A percentile compares a stretch with the other conserved stretches of the same genome.
Evolutionary conservation across 2,888 invertebrate species (phyloP).

Genomic region (Minunthozetes semirufus): DNA sequence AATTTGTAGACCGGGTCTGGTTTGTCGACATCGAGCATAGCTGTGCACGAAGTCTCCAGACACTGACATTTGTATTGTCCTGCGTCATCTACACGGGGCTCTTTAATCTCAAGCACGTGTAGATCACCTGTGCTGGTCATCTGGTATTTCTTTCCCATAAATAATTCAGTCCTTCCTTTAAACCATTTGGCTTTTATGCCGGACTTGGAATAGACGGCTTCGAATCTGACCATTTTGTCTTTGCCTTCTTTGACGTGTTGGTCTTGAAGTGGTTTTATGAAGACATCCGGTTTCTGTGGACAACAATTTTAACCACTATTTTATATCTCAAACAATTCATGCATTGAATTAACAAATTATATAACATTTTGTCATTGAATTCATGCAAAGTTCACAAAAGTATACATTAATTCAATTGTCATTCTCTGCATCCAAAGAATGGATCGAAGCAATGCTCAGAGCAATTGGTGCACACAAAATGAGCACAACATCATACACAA

Average conservation of each 20-base stretch:
- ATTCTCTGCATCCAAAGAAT: too few species aligned
- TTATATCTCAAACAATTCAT: neutral
- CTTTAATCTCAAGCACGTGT: slow-evolving; percentile 79
- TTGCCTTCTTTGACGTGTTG: slow-evolving; percentile 90
- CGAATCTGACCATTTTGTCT: slow-evolving; percentile 88
- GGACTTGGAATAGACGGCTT: slow-evolving; percentile 92
- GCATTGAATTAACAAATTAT: neutral
- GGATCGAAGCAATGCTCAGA: too few species aligned
- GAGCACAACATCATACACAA: too few species aligned
- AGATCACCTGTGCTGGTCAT: slow-evolving; percentile 85
- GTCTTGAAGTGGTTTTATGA: slow-evolving; percentile 89
- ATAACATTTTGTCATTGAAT: neutral
- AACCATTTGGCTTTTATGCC: slow-evolving; percentile 60
- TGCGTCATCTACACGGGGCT: slow-evolving; percentile 90
- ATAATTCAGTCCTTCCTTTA: slow-evolving; percentile 70
- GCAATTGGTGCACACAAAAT: too few species aligned
- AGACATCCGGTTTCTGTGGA: slow-evolving; percentile 78
- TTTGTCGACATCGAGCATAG: slow-evolving; percentile 90
- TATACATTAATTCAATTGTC: neutral
- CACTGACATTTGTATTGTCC: slow-evolving; percentile 96
- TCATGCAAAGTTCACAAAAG: neutral
- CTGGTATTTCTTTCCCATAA: slow-evolving; percentile 92
- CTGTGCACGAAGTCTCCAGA: slow-evolving; percentile 76
- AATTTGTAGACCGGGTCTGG: slow-evolving; percentile 91
- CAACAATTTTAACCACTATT: neutral